Base-by-base conservation (phyloP, 2,888 invertebrate species). In the Oxystoma pomonae region DNA sequence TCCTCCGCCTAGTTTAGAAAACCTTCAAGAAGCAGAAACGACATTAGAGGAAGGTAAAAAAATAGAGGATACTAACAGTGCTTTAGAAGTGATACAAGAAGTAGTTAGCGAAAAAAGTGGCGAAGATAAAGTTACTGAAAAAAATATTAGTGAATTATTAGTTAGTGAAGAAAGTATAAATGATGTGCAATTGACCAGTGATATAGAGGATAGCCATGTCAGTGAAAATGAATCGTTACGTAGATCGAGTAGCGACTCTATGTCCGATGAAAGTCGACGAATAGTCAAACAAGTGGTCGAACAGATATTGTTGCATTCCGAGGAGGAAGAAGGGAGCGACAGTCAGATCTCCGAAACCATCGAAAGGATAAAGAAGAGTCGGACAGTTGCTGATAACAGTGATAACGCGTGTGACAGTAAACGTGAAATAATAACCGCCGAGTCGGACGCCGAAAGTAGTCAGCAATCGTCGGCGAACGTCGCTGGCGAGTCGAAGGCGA, bases 91-190 rank as follows among this genome's bases (percentile, higher is more conserved):
- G 16, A 19, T 22, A 50, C 22, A 3, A 18, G 49, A 58, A 3
- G 3, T 17, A n/a, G 18, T 19, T 19, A 16, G 21, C 9, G 57
- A 57, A 20, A 16, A 16, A 17, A 55, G 17, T 17, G 17, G 17
- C 17, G 55, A 16, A 19, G 9, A 35, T 12, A 35, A 3, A 35
- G 12, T 35, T 35, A 35, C 3, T 35, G 35, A 35, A 35, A 12
- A 35, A n/a, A n/a, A n/a, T n/a, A n/a, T n/a, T 35, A 35, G 35
- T 35, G 35, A 35, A 35, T 35, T 35, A 35, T 3, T 35, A n/a
- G n/a, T n/a, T n/a, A n/a, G n/a, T n/a, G n/a, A n/a, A 35, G 12
- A 35, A 35, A 58, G 49, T 58, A 16, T 50, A n/a, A 58, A 5
- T 55, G 51, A 19, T 50, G 35, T n/a, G n/a, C 22, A 57, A 20